Evolutionary conservation across 2,888 invertebrate species (phyloP).

Genomic region (Magallana nippona): DNA sequence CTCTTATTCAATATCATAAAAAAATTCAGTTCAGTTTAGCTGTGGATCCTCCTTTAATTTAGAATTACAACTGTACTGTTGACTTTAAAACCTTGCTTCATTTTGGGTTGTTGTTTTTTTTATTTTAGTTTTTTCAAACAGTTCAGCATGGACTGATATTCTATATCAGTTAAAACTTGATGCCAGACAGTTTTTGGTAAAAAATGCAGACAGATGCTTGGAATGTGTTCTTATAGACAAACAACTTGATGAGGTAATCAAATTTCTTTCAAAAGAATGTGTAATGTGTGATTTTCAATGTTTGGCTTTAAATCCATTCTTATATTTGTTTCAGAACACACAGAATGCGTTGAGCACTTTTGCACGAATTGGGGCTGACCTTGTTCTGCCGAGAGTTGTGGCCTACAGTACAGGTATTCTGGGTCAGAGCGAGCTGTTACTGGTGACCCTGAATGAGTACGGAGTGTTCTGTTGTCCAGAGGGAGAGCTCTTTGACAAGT

Average conservation of each 20-base stretch:
- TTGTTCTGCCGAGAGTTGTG: conserved; percentile 85
- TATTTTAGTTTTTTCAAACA: conserved; percentile 81
- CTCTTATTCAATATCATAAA: too few relatives aligned
- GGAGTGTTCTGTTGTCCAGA: conserved; percentile 91
- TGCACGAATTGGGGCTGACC: conserved; percentile 84
- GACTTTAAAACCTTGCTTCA: too few relatives aligned
- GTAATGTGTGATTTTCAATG: not conserved
- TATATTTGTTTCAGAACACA: conserved; percentile 58
- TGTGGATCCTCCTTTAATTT: too few relatives aligned
- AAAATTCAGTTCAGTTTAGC: too few relatives aligned
- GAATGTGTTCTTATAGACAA: conserved; percentile 55
- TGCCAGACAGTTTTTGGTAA: conserved; percentile 68
- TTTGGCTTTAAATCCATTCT: not conserved
- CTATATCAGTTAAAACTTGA: conserved; percentile 70
- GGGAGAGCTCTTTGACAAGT: conserved; percentile 94
- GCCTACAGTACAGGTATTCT: conserved; percentile 84
- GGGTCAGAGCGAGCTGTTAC: conserved; percentile 82
- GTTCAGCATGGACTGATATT: conserved; percentile 85
- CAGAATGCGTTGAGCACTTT: conserved; percentile 88
- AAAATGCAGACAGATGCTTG: conserved; percentile 63
- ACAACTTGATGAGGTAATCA: conserved; percentile 59
- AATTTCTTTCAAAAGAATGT: not conserved
- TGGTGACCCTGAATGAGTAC: conserved; percentile 88
- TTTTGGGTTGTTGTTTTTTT: too few relatives aligned
- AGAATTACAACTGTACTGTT: too few relatives aligned